A percentile compares a stretch with the other conserved stretches of the same genome.
Evolutionary conservation across 2,888 invertebrate species (phyloP).

Genomic region (Clostera curtula): DNA sequence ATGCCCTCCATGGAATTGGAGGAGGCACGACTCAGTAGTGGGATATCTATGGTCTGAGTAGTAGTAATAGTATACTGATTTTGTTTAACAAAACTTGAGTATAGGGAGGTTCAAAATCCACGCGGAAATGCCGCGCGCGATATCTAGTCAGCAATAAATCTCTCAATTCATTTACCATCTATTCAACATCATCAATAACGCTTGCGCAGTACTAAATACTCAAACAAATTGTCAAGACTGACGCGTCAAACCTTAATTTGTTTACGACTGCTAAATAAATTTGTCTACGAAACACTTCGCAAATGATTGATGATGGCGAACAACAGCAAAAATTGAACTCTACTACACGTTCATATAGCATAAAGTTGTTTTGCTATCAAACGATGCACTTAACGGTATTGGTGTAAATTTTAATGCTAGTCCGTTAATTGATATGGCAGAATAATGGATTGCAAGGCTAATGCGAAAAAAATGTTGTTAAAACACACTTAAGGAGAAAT

Average conservation of each 20-base stretch:
- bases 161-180: not conserved
- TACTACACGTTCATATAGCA: not conserved
- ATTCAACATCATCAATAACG: slow-evolving; percentile 6
- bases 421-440: slow-evolving; percentile 34
- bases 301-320: slow-evolving; percentile 42
- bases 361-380: slow-evolving; percentile 25
- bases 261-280: slow-evolving; percentile 43
- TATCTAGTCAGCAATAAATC: not conserved
- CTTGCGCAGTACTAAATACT: slow-evolving; percentile 6
- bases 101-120: no score
- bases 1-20: no score
- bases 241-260: slow-evolving; percentile 33
- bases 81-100: no score
- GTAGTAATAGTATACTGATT: no score
- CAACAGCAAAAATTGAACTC: slow-evolving; percentile 1
- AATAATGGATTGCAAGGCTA: slow-evolving; percentile 33
- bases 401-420: slow-evolving; percentile 42
- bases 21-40: no score
- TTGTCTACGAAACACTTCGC: slow-evolving; percentile 38
- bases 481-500: slow-evolving; percentile 19
- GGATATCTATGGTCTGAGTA: no score
- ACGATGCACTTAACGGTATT: slow-evolving; percentile 56
- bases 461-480: slow-evolving; percentile 32
- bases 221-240: slow-evolving; percentile 22
- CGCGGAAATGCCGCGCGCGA: no score